Evolutionary conservation across 2,113 vertebrate genomes (phyloP).

Genomic region (Erinaceus europaeus): DNA sequence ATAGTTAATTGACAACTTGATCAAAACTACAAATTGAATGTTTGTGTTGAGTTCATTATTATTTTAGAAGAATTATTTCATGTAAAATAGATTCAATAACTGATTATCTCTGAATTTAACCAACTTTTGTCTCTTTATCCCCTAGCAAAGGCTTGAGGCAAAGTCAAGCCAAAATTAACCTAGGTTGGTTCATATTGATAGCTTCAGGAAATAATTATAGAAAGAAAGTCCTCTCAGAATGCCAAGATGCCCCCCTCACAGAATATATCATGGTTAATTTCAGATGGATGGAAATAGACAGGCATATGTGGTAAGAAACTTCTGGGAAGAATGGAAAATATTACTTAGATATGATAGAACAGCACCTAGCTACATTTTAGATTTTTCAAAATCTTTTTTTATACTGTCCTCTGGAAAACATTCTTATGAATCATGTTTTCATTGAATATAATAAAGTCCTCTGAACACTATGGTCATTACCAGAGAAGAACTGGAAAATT

Average conservation of each 20-base stretch:
- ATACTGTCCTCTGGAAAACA: not conserved
- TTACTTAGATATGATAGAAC: not conserved
- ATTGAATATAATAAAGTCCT: not conserved
- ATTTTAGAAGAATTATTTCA: slow-evolving; percentile 8
- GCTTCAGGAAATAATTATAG: not conserved
- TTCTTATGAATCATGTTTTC: not conserved
- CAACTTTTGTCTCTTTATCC: not conserved
- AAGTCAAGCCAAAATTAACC: not conserved
- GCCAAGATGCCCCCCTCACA: not conserved
- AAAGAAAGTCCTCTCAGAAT: not conserved
- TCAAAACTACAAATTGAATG: not conserved
- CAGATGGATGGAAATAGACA: not conserved
- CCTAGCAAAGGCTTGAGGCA: not conserved
- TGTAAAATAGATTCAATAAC: not conserved
- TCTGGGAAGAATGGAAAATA: not conserved
- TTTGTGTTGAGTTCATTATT: not conserved
- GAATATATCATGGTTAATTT: not conserved
- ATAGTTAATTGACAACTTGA: not conserved
- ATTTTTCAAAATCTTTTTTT: not conserved
- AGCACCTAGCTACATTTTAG: not conserved
- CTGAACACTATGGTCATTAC: no score
- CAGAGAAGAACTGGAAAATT: no score
- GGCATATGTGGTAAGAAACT: not conserved
- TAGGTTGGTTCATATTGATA: not conserved
- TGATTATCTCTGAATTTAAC: not conserved